These are phyloP conservation scores for Scrobipalpa atriplicella DNA, from an alignment of 2,888 invertebrate species.

Conservation along the genomic window DNA sequence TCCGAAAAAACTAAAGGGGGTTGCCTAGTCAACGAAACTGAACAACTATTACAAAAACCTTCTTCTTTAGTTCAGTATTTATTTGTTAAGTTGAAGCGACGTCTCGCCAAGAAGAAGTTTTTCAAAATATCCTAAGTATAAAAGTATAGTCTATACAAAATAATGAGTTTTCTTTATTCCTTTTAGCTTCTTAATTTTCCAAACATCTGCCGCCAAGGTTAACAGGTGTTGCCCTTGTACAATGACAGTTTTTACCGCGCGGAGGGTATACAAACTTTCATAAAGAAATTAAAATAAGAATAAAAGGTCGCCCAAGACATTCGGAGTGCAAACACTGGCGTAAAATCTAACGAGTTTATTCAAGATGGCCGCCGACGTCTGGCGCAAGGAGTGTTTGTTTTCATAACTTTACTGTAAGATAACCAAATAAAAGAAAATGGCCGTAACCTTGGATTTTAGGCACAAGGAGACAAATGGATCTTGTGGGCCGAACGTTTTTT, in stretches of 20 bases:
- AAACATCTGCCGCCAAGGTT: background rate
- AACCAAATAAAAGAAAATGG: background rate
- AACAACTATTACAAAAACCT: no score
- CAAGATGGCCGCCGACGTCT: background rate
- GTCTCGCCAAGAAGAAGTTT: no score
- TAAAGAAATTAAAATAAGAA: background rate
- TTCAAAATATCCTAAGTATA: no score
- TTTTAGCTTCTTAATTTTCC: background rate
- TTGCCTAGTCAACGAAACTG: no score
- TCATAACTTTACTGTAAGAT: background rate
- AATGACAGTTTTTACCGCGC: background rate
- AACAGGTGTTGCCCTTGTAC: background rate
- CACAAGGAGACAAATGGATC: no score
- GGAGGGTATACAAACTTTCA: background rate
- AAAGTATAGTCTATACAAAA: background rate
- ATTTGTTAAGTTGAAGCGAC: no score
- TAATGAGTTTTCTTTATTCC: background rate
- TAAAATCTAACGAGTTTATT: constrained; percentile 9
- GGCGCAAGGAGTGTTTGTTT: background rate
- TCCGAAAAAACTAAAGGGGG: no score
- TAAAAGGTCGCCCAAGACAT: background rate
- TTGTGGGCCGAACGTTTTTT: no score
- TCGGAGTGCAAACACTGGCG: background rate
- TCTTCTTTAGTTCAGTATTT: no score
- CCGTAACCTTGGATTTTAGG: background rate